Evolutionary conservation across 2,113 vertebrate species (phyloP).

Genomic region (Nycticryphes semicollaris): DNA sequence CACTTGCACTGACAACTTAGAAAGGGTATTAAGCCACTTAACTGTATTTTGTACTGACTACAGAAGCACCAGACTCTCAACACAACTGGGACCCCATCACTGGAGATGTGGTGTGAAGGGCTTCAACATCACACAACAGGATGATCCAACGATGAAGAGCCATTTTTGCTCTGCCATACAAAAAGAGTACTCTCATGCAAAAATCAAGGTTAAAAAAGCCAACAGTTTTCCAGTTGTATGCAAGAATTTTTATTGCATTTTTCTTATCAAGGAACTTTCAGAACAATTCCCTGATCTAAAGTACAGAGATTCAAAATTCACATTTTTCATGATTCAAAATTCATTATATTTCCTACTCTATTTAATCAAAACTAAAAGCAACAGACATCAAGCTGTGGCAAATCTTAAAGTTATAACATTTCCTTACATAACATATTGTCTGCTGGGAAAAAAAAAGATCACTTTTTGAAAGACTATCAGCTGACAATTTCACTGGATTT

Average conservation of each 20-base stretch:
- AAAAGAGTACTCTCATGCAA: not conserved
- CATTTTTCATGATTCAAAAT: not conserved
- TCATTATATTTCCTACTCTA: not conserved
- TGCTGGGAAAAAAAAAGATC: not conserved
- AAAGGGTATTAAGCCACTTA: not conserved
- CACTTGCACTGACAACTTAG: not conserved
- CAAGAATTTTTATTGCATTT: not conserved
- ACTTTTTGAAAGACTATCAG: not conserved
- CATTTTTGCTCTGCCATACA: not conserved
- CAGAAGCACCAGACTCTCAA: not conserved
- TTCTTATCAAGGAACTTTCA: not conserved
- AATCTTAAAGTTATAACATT: not conserved
- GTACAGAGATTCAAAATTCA: not conserved
- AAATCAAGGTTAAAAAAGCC: not conserved
- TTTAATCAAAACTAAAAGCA: not conserved
- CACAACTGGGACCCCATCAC: not conserved
- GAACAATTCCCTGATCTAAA: not conserved
- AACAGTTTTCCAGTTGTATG: not conserved
- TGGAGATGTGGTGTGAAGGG: not conserved
- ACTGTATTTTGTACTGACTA: not conserved
- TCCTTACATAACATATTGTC: conserved; percentile 1
- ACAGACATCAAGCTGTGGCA: not conserved
- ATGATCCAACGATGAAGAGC: not conserved
- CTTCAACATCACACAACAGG: rapidly evolving
- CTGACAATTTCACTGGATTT: not conserved